Evolutionary conservation across 2,797 vertebrate genomes (phyloP), one percentile per base, ranked within the genome.

Genomic region (Pangasius djambal): DNA sequence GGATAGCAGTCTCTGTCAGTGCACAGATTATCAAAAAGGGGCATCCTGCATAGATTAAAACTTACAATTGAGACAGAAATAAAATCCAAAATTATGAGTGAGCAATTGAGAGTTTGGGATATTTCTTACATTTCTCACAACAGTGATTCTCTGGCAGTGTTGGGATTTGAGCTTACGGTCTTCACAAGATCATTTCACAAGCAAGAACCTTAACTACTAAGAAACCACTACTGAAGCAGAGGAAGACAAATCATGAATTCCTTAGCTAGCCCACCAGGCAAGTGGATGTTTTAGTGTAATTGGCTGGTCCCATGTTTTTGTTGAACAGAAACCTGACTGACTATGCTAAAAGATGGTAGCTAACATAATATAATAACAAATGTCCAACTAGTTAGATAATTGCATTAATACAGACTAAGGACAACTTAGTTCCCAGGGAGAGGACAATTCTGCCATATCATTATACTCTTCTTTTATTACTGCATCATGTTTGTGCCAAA

Each of bases 401-500:
- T 78, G 75, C 16, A 55, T 57, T 52, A 52, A 69, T 34, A 22
- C 52, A 22, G 50, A 79, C n/a, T n/a, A 77, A 77, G 48, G 77
- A 79, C 48, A 31, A 52, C 44, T 77, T 48, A 50, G 50, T 9
- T 31, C 50, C 16, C 5, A 55, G 16, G 12, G 25, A 37, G 3
- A 57, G n/a, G 50, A 57, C 52, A 59, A 37, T 57, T 13, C n/a
- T 22, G 9, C 1, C 52, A 37, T 37, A 59, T 81, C 55, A 13
- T 59, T 81, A 57, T 20, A 15, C n/a, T 78, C 48, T 78, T n/a
- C 74, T 50, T 77, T 77, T 77, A 34, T 79, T 79, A 31, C 50
- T 55, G 16, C n/a, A 55, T 37, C n/a, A 57, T 34, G n/a, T 57
- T 55, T 79, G n/a, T 4, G 16, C 2, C 44, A 16, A 12, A 44